Conservation (phyloP, 1,140 invertebrate species). For the Hylaeus volcanicus region DNA sequence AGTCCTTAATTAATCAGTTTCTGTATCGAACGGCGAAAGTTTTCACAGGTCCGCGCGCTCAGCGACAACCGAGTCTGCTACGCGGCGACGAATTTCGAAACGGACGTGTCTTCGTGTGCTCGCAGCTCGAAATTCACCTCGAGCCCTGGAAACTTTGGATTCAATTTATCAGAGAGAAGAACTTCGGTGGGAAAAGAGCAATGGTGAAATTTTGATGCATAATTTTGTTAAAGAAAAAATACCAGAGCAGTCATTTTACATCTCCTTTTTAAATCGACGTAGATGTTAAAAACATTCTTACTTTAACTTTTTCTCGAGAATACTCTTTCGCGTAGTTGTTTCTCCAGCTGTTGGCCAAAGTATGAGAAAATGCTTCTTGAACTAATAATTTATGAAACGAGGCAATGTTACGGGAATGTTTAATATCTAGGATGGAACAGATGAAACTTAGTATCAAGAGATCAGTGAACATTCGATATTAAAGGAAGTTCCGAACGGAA, state of each 20-base stretch:
- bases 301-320: too few species aligned
- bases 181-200: neutral
- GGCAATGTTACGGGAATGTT: neutral
- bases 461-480: neutral
- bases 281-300: too few species aligned
- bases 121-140: neutral
- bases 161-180: neutral
- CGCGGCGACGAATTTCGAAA: neutral
- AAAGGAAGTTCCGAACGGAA: neutral
- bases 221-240: too few species aligned
- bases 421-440: neutral
- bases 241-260: too few species aligned
- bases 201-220: too few species aligned
- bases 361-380: too few species aligned
- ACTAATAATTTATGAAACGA: neutral
- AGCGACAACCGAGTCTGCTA: neutral
- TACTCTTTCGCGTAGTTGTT: too few species aligned
- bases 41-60: neutral
- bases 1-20: constrained; percentile 16
- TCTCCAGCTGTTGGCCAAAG: too few species aligned
- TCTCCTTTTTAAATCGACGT: too few species aligned
- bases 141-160: neutral
- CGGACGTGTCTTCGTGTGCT: neutral
- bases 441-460: neutral
- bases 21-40: neutral